Conservation (phyloP, 2,888 invertebrate species). For the Dasypolia templi region DNA sequence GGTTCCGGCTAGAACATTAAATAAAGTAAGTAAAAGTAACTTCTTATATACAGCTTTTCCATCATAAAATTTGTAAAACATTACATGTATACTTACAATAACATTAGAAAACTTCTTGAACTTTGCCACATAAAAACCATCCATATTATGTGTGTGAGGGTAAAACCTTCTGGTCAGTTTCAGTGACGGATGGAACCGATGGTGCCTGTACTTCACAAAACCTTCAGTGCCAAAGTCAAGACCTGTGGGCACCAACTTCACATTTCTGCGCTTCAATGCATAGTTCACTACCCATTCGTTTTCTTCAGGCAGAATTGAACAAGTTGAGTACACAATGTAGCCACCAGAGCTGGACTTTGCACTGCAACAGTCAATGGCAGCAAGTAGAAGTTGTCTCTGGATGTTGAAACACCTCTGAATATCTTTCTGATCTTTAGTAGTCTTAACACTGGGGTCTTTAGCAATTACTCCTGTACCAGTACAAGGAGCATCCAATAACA, state of each 20-base stretch:
- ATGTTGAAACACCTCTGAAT: slow-evolving; percentile 97
- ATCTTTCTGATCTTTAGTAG: slow-evolving; percentile 96
- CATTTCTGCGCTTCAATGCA: slow-evolving; percentile 97
- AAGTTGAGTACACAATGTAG: slow-evolving; percentile 99
- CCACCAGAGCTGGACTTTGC: slow-evolving; percentile 98
- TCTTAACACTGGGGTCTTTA: slow-evolving; percentile 99
- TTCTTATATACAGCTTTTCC: background rate
- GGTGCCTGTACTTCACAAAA: slow-evolving; percentile 96
- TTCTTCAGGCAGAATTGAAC: slow-evolving; percentile 99
- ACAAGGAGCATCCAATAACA: slow-evolving; percentile 99
- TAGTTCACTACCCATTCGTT: slow-evolving; percentile 99
- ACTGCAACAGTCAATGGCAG: slow-evolving; percentile 99
- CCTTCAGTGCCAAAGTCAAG: slow-evolving; percentile 99
- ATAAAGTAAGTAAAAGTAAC: slow-evolving; percentile 25
- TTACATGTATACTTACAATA: slow-evolving; percentile 81
- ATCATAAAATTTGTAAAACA: background rate
- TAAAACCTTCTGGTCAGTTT: slow-evolving; percentile 97
- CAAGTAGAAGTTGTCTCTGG: slow-evolving; percentile 97
- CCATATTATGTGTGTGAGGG: slow-evolving; percentile 99
- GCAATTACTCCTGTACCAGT: slow-evolving; percentile 99
- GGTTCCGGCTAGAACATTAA: slow-evolving; percentile 82
- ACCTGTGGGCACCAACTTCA: slow-evolving; percentile 98
- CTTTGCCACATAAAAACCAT: slow-evolving; percentile 99
- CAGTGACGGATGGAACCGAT: slow-evolving; percentile 97
- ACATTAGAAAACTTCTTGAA: slow-evolving; percentile 98